Evolutionary conservation across 1,140 invertebrate species (phyloP).

Genomic region (Spodoptera frugiperda): DNA sequence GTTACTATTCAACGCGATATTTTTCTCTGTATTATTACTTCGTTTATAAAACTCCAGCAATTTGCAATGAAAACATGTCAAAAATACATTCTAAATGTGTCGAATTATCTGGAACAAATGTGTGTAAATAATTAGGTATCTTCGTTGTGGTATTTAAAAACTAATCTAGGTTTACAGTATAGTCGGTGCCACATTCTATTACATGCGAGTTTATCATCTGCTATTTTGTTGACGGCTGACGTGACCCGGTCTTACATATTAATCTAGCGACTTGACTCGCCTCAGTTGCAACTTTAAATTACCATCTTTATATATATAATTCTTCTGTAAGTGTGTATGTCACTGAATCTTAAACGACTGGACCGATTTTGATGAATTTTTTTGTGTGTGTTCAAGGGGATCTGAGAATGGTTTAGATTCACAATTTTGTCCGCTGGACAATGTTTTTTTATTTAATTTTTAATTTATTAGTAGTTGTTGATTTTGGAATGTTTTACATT

Average conservation of each 20-base stretch:
- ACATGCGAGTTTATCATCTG: background rate
- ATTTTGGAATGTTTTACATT: no score
- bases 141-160: conserved; percentile 15
- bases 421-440: no score
- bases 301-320: no score
- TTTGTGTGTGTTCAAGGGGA: no score
- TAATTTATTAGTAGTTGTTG: no score
- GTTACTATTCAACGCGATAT: background rate
- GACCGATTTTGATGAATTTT: no score
- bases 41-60: background rate
- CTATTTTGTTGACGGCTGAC: background rate
- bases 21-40: background rate
- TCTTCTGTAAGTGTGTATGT: no score
- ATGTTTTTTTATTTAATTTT: no score
- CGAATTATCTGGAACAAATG: background rate
- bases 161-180: conserved; percentile 31
- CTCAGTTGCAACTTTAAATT: no score
- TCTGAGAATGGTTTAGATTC: no score
- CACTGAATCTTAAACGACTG: no score
- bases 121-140: conserved; percentile 16
- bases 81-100: background rate
- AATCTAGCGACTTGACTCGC: no score
- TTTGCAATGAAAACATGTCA: background rate
- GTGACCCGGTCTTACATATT: conserved; percentile 14
- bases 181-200: conserved; percentile 8